Evolutionary conservation across 2,888 invertebrate species (phyloP).

Genomic region (Venusia cambrica): DNA sequence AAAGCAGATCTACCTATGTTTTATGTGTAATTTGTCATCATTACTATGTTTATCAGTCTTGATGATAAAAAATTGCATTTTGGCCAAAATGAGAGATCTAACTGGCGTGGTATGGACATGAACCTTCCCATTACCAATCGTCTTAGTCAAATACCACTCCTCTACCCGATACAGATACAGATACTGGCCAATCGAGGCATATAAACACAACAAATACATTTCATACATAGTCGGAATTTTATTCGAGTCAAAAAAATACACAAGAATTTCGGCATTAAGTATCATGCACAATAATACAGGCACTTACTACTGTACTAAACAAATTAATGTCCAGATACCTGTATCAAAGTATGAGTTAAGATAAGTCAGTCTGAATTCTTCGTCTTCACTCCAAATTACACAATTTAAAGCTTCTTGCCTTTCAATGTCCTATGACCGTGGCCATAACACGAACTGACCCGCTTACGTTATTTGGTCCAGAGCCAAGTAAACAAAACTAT

Average conservation of each 20-base stretch:
- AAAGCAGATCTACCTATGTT: slow-evolving; percentile 75
- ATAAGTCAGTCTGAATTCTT: slow-evolving; percentile 74
- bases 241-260: slow-evolving; percentile 29
- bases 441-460: slow-evolving; percentile 49
- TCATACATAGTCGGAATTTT: slow-evolving; percentile 20
- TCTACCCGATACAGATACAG: slow-evolving; percentile 68
- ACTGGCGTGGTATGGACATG: slow-evolving; percentile 50
- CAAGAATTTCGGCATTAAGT: slow-evolving; percentile 23
- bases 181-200: slow-evolving; percentile 43
- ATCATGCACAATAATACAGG: slow-evolving; percentile 41
- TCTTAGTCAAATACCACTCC: slow-evolving; percentile 36
- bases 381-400: slow-evolving; percentile 61
- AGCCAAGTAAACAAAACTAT: slow-evolving; percentile 27
- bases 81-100: slow-evolving; percentile 76
- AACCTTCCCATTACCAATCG: slow-evolving; percentile 20
- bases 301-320: slow-evolving; percentile 51
- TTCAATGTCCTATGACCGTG: slow-evolving; percentile 53
- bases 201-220: slow-evolving; percentile 27
- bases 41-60: slow-evolving; percentile 77
- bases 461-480: slow-evolving; percentile 62
- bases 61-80: slow-evolving; percentile 74
- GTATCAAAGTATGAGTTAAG: slow-evolving; percentile 72
- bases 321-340: slow-evolving; percentile 66
- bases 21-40: slow-evolving; percentile 65
- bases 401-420: slow-evolving; percentile 72